Evolutionary conservation across 2,113 vertebrate species (phyloP), one percentile per base, ranked within the genome.

Genomic region (Dicaeum eximium): DNA sequence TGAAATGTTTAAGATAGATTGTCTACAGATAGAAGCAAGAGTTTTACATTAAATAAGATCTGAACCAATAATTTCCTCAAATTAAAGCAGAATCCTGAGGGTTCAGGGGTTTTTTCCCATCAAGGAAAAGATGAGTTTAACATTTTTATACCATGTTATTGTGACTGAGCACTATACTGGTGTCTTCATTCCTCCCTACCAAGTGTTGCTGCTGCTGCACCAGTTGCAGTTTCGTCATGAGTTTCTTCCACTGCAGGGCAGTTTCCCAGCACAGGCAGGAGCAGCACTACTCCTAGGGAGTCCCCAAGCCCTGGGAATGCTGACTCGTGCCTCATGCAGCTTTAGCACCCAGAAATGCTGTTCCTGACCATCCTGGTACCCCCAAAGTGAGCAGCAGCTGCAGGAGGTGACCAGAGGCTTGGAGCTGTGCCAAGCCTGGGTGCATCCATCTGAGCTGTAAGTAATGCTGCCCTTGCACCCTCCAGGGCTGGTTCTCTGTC

Each of bases 311-410:
- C 0, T 18, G 20, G 10, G 48, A 51, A 42, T 53, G 37, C 48
- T 60, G 65, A 10, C 23, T 75, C 0, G 0, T 17, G 10, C n/a
- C 90, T 66, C n/a, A 8, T 0, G 3, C 16, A 30, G n/a, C 27
- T 77, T 61, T 5, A 5, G 33, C 82, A 66, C 58, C 64, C 53
- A 30, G 79, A 45, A 70, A 47, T 30, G 44, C 21, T 42, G 45
- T 1, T 90, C 25, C n/a, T 80, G 56, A 50, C 19, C 19, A 1
- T 51, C 30, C 50, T 31, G 35, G 23, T n/a, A 9, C 23, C 4
- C 1, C 7, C 10, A 21, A 33, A 50, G 42, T 3, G 51, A 70
- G 53, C 1, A 4, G 31, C 12, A 38, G 70, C 37, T 30, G 48
- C 38, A 61, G 19, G 71, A 77, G 58, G n/a, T 54, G 56, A 71